phyloP scores from a whole-genome alignment of 2,888 invertebrate species.

The Dysmachus trigonus region DNA sequence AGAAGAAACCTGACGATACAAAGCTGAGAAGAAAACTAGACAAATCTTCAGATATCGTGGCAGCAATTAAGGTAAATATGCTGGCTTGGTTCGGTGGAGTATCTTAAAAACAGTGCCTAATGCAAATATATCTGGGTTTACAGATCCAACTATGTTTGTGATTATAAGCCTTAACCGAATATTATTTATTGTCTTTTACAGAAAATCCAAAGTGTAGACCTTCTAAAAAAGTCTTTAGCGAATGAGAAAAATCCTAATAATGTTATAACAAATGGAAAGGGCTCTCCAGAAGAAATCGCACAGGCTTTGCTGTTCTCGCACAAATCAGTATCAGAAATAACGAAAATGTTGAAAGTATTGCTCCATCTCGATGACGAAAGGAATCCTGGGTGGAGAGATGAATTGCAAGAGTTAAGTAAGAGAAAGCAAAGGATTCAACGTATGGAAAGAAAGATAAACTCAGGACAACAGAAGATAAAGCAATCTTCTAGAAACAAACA shows the following conservation, averaged over 20 bases:
- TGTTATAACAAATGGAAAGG: slow-evolving; percentile 57
- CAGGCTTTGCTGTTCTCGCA: slow-evolving; percentile 58
- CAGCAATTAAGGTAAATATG: slow-evolving; percentile 2
- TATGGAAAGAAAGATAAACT: slow-evolving; percentile 46
- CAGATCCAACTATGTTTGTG: too few species aligned
- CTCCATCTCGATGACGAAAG: slow-evolving; percentile 52
- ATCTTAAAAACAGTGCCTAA: too few species aligned
- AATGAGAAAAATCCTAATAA: slow-evolving; percentile 54
- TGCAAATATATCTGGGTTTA: too few species aligned
- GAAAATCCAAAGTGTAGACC: slow-evolving; percentile 56
- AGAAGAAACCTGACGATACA: neutral
- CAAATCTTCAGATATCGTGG: neutral
- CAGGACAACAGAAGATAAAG: slow-evolving; percentile 57
- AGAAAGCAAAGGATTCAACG: slow-evolving; percentile 36
- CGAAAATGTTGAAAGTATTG: slow-evolving; percentile 51
- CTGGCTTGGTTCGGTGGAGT: too few species aligned
- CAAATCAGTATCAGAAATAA: slow-evolving; percentile 56
- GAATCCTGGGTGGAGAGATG: slow-evolving; percentile 55
- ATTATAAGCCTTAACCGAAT: too few species aligned
- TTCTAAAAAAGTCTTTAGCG: slow-evolving; percentile 56
- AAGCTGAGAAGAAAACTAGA: neutral
- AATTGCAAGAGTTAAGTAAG: slow-evolving; percentile 58
- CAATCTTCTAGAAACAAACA: neutral
- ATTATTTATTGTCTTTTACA: slow-evolving; percentile 44
- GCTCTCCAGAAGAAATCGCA: slow-evolving; percentile 57